phyloP scores from a whole-genome alignment of 2,888 invertebrate species.

The Tiliacea citrago region DNA sequence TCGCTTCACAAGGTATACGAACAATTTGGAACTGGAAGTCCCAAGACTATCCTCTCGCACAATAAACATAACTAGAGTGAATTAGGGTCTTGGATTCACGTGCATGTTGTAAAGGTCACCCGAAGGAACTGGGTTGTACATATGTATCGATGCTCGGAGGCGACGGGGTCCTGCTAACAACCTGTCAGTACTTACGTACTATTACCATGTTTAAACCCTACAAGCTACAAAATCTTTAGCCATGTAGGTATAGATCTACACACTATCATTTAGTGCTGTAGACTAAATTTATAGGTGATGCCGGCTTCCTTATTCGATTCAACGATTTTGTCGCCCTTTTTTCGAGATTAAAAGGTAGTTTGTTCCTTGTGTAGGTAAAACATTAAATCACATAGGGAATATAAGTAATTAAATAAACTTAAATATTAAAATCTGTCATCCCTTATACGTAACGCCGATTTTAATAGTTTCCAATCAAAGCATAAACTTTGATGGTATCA shows the following conservation, averaged over 20 bases:
- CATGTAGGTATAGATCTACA: background rate
- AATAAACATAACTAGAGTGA: background rate
- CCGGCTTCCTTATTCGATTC: background rate
- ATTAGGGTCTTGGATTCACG: conserved; percentile 10
- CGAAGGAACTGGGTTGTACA: conserved; percentile 16
- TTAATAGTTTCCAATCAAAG: conserved; percentile 5
- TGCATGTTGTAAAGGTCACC: conserved; percentile 2
- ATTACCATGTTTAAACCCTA: background rate
- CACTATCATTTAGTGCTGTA: background rate
- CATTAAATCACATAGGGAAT: background rate
- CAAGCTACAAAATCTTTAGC: background rate
- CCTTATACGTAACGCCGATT: background rate
- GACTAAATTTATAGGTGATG: background rate
- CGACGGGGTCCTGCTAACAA: background rate
- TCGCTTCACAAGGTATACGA: background rate
- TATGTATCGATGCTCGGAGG: background rate
- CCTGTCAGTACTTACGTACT: conserved; percentile 21
- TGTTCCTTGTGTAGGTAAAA: background rate
- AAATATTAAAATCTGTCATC: background rate
- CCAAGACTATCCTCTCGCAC: background rate
- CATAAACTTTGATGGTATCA: background rate
- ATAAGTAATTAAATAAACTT: background rate
- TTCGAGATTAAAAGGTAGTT: background rate
- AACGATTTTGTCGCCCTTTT: background rate
- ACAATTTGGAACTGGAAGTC: background rate